Evolutionary conservation across 2,113 vertebrate species (phyloP).

Genomic region (Nyctereutes procyonoides): DNA sequence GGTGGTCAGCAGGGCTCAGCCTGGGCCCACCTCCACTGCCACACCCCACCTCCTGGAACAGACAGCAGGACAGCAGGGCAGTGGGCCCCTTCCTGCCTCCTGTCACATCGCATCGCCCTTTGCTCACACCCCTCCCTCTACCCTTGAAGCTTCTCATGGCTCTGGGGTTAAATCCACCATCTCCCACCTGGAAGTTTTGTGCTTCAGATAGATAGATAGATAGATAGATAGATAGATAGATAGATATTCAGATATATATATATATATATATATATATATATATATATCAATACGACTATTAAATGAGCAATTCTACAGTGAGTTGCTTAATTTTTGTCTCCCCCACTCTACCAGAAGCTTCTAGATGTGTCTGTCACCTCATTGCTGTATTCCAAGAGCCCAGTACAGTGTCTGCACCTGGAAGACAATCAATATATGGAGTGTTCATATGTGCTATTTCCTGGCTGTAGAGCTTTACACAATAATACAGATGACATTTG

Average conservation of each 20-base stretch:
- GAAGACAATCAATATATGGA: rapidly evolving
- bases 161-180: neutral
- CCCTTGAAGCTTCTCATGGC: neutral
- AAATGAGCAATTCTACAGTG: neutral
- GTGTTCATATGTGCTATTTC: neutral
- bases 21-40: neutral
- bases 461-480: neutral
- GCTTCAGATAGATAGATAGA: no score
- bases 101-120: rapidly evolving
- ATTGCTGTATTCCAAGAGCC: neutral
- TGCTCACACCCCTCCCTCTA: rapidly evolving
- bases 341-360: neutral
- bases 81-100: neutral
- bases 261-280: no score
- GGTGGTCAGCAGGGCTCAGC: neutral
- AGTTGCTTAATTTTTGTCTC: neutral
- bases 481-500: neutral
- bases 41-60: no score
- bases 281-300: neutral
- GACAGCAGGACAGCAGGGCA: neutral
- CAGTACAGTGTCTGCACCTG: neutral
- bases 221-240: no score
- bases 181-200: neutral
- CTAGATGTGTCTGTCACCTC: rapidly evolving
- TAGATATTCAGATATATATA: no score